These are phyloP conservation scores for Pollachius pollachius DNA, from an alignment of 2,113 vertebrate genomes.

Conservation along the genomic window DNA sequence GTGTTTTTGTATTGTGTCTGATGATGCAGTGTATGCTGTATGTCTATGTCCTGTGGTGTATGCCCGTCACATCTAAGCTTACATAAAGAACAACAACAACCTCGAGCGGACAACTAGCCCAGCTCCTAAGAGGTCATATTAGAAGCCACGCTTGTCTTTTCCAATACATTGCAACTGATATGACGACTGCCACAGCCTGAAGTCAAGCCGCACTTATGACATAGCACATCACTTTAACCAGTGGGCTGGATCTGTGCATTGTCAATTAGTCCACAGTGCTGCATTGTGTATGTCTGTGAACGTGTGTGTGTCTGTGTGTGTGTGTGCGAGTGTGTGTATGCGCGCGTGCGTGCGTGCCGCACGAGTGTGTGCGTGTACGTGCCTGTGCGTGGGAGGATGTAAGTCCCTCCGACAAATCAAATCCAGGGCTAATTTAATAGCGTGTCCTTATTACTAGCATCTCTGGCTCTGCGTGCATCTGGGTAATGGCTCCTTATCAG, in stretches of 20 bases:
- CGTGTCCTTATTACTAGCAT: conserved; percentile 65
- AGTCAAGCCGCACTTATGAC: not conserved
- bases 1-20: no score
- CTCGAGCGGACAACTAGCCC: no score
- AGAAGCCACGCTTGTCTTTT: not conserved
- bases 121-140: no score
- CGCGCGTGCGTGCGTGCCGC: no score
- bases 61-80: no score
- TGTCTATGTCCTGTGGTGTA: no score
- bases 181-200: not conserved
- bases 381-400: conserved; percentile 54
- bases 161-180: not conserved
- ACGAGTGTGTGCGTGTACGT: no score
- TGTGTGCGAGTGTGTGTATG: no score
- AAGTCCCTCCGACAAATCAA: conserved; percentile 63
- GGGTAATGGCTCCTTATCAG: conserved; percentile 62
- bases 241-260: conserved; percentile 33
- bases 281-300: conserved; percentile 7
- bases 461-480: conserved; percentile 60
- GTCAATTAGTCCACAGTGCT: conserved; percentile 44
- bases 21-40: no score
- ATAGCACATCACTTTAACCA: not conserved
- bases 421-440: conserved; percentile 65
- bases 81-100: no score
- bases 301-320: no score